phyloP scores from a whole-genome alignment of 2,113 vertebrate species.

The Anser brachyrhynchus region DNA sequence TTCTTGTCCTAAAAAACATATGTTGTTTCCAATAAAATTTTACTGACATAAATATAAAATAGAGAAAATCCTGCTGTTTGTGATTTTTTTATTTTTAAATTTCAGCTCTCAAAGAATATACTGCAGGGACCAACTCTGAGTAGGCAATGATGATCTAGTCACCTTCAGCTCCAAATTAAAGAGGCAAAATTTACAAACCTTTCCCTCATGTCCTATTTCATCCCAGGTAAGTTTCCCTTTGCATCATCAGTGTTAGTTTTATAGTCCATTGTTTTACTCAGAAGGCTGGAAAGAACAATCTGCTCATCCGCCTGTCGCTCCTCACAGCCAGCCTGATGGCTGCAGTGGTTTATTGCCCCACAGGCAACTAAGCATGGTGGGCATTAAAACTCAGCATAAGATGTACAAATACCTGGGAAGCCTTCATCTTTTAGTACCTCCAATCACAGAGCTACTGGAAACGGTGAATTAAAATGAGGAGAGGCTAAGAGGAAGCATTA shows the following conservation, averaged over 20 bases:
- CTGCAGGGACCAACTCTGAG: background rate
- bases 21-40: background rate
- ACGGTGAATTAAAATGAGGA: background rate
- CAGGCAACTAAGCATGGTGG: fast-evolving
- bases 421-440: background rate
- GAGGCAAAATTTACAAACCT: background rate
- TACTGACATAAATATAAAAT: background rate
- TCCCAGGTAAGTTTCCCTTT: background rate
- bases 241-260: background rate
- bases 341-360: background rate
- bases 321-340: background rate
- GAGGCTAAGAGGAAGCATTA: background rate
- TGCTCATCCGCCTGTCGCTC: background rate
- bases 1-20: background rate
- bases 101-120: background rate
- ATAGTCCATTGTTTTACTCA: background rate
- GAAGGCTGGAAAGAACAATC: background rate
- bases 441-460: background rate
- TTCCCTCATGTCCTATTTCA: background rate
- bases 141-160: background rate
- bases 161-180: background rate
- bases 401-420: background rate
- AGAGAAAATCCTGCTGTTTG: background rate
- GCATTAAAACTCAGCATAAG: background rate
- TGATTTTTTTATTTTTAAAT: background rate